Evolutionary conservation across 2,888 invertebrate genomes (phyloP), one percentile per base, ranked within the genome.

Genomic region (Acleris sparsana): DNA sequence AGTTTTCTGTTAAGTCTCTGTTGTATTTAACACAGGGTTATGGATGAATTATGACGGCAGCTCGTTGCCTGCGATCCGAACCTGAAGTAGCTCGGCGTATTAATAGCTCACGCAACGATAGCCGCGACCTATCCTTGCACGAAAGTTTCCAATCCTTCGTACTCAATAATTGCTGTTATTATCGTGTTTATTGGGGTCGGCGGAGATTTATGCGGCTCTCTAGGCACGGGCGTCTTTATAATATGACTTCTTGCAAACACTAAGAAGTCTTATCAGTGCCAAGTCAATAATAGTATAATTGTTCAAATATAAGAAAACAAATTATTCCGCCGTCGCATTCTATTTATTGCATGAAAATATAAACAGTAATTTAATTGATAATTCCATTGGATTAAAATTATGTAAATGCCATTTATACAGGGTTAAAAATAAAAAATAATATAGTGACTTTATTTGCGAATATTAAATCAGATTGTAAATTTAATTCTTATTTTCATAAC

Each of bases 261-360:
- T 58, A 25, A 6, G 13, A 44, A 53, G n/a, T 6, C 9, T 53
- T 33, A 25, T 53, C 46, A 53, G 46, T 48, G 62, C 62, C 56
- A 77, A 18, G 48, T 18, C 17, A 49, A 49, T 17, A 17, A 18
- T 17, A 49, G 20, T 9, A 20, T 13, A 18, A 49, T 17, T 20
- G 9, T 22, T 46, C 46, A 9, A 43, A 33, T 52, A 29, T 62
- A 89, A 85, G 81, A 83, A 88, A 89, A 87, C 80, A 76, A 74
- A 62, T 65, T 67, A 64, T 69, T 92, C 82, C 92, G 92, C 92
- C 92, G 84, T 92, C 91, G 85, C 92, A 92, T 91, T 89, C 86
- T 83, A 71, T 92, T 80, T 92, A 92, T 90, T 92, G 89, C 79
- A 89, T 84, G 88, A 92, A 91, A 92, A 89, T 77, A 85, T 52